Conservation (phyloP, 2,888 invertebrate genomes). For the Zaprionus obscuricornis region DNA sequence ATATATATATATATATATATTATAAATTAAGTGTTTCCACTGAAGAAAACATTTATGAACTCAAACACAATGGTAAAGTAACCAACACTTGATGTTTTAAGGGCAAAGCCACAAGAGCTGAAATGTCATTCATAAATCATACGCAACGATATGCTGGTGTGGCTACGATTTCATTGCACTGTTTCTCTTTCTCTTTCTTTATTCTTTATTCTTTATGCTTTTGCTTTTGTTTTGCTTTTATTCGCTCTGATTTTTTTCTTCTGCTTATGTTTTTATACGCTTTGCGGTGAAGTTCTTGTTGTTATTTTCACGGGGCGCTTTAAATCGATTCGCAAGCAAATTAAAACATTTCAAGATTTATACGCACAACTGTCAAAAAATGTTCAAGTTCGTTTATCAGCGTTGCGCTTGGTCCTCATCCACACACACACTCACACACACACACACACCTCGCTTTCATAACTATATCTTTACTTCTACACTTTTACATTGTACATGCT, state of each 20-base stretch:
- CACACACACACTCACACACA: background rate
- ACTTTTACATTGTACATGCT: constrained; percentile 2
- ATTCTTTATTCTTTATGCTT: constrained; percentile 14
- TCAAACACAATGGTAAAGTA: too few species aligned
- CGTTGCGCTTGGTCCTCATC: background rate
- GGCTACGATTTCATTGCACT: constrained; percentile 41
- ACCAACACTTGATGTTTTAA: background rate
- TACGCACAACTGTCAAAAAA: constrained; percentile 81
- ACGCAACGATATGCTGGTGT: constrained; percentile 70
- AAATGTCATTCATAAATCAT: constrained; percentile 80
- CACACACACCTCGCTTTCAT: too few species aligned
- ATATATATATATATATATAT: too few species aligned
- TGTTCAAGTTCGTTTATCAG: constrained; percentile 73
- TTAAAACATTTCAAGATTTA: constrained; percentile 83
- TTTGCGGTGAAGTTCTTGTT: constrained; percentile 9
- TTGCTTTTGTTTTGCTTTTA: constrained; percentile 23
- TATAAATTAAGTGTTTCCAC: background rate
- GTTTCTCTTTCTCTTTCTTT: constrained; percentile 28
- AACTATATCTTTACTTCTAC: too few species aligned
- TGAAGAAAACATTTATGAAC: background rate
- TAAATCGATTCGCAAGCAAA: constrained; percentile 82
- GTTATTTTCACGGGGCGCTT: constrained; percentile 41
- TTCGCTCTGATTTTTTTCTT: constrained; percentile 3
- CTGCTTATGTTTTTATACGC: background rate
- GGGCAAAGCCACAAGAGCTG: constrained; percentile 40